Conservation (phyloP, 2,113 vertebrate genomes). For the Perognathus longimembris region DNA sequence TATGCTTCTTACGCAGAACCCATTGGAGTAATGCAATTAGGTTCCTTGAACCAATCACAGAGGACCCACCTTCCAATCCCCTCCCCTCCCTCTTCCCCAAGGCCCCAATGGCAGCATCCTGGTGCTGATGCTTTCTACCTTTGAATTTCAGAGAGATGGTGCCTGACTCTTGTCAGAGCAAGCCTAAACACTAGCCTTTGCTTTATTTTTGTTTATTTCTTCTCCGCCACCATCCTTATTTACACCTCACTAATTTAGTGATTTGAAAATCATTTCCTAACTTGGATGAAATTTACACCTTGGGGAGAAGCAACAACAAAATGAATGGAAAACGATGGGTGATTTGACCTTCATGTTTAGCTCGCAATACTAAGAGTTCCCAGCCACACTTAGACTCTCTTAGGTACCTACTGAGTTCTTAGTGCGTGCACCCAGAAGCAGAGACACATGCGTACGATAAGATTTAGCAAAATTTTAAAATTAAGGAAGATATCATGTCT, state of each 20-base stretch:
- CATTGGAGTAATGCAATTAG: neutral
- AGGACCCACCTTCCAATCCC: neutral
- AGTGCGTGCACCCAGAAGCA: neutral
- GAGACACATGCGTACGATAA: neutral
- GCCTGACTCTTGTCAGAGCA: neutral
- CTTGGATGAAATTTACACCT: neutral
- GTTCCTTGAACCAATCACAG: accelerated
- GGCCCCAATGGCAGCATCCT: neutral
- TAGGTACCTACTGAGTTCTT: neutral
- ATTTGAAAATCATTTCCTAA: neutral
- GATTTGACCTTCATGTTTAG: neutral
- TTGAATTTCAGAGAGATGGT: neutral
- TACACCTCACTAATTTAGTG: neutral
- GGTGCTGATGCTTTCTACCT: accelerated
- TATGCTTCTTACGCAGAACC: neutral
- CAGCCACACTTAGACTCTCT: neutral
- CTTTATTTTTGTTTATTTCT: neutral
- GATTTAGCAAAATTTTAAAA: neutral
- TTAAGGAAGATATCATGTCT: neutral
- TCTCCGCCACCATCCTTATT: neutral
- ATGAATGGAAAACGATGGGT: neutral
- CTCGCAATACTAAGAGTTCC: neutral
- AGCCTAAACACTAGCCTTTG: neutral
- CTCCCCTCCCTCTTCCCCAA: accelerated
- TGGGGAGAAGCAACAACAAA: neutral